phyloP scores from a whole-genome alignment of 1,140 invertebrate species.

The Potamilus streckersoni region DNA sequence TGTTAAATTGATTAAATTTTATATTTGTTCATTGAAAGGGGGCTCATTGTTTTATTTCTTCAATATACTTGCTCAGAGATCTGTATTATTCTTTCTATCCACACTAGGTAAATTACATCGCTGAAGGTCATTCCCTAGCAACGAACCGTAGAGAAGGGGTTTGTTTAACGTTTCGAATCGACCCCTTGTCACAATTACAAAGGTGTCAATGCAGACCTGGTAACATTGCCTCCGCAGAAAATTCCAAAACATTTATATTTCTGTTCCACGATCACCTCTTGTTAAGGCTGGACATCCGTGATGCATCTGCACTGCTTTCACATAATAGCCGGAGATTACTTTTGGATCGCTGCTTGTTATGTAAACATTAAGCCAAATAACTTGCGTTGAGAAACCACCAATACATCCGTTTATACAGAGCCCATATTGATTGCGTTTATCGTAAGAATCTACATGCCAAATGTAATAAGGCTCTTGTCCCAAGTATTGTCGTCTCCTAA shows the following conservation, averaged over 20 bases:
- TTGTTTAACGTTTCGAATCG: too few relatives aligned
- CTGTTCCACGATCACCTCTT: slow-evolving; percentile 28
- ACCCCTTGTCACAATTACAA: too few relatives aligned
- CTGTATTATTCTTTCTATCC: too few relatives aligned
- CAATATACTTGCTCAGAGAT: too few relatives aligned
- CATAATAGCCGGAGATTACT: slow-evolving; percentile 45
- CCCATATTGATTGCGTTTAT: slow-evolving; percentile 60
- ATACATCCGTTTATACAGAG: slow-evolving; percentile 55
- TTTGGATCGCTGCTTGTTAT: slow-evolving; percentile 50
- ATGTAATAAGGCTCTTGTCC: slow-evolving; percentile 48
- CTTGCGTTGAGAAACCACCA: slow-evolving; percentile 54
- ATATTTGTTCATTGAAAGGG: too few relatives aligned
- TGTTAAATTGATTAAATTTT: too few relatives aligned
- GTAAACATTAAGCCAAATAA: slow-evolving; percentile 54
- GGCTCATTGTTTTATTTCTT: too few relatives aligned
- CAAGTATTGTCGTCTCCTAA: slow-evolving; percentile 37
- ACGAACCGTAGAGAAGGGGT: too few relatives aligned
- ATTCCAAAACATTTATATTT: background rate
- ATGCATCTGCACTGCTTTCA: slow-evolving; percentile 27
- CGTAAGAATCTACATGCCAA: slow-evolving; percentile 61
- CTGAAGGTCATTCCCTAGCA: too few relatives aligned
- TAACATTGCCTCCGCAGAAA: too few relatives aligned
- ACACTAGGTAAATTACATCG: too few relatives aligned
- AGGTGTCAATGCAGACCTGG: too few relatives aligned
- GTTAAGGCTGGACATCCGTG: slow-evolving; percentile 16